Base-by-base conservation (phyloP, 2,797 vertebrate genomes). In the Pseudochirops cupreus region DNA sequence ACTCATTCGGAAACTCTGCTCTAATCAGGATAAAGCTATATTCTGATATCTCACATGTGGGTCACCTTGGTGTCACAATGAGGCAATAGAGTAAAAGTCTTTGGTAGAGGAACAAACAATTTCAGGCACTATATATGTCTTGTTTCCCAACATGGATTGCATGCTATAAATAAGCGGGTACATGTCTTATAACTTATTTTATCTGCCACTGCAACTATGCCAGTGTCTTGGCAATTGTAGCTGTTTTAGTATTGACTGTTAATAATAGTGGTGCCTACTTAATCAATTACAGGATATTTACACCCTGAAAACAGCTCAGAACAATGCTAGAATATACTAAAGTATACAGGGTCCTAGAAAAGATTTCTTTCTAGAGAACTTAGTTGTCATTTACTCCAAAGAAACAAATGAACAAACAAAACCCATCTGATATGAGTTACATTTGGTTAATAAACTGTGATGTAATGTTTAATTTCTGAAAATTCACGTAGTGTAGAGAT, bases 391-490 rank as follows among this genome's bases (percentile, higher is more conserved):
- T 95, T 95, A 93, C 94, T 90, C 16, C 74, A 91, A 91, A 62
- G 56, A 96, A 95, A 94, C 12, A 82, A 46, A 82, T 82, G 74
- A 82, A 82, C 21, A 39, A 82, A 46, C 21, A 82, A 82, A 82
- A 39, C 62, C 16, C 87, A 93, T 31, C 56, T 95, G n/a, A 91
- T 96, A 54, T 94, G 91, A 98, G 95, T 92, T 94, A 91, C 94
- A 96, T 31, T 87, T 97, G 93, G 50, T 93, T 97, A 97, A 96
- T 96, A 62, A 33, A 91, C 91, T 91, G n/a, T 94, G 96, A 55
- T 91, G 54, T 92, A 4, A 92, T 93, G 26, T 91, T 96, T 39
- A 46, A 67, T 67, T 74, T n/a, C 74, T 82, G 39, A 46, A 82
- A 82, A 46, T 82, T 21, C n/a, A 82, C 46, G 39, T 82, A 9